A percentile compares a stretch with the other conserved stretches of the same genome.
phyloP scores from a whole-genome alignment of 2,888 invertebrate species.

The Cryptocephalus primarius region DNA sequence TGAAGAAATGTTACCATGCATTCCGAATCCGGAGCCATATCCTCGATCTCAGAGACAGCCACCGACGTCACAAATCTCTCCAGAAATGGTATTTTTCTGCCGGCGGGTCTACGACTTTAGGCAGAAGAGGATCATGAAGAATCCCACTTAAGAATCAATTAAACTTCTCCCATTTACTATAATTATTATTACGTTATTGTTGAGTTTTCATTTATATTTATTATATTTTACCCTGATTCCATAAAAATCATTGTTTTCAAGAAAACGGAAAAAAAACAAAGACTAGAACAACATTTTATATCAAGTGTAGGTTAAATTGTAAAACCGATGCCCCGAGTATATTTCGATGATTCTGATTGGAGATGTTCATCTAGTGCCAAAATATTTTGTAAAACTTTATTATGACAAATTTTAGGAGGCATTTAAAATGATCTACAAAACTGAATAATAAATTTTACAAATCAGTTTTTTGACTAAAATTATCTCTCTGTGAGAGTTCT shows the following conservation, averaged over 20 bases:
- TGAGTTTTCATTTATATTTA: slow-evolving; percentile 4
- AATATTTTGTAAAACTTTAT: neutral
- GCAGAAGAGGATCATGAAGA: slow-evolving; percentile 58
- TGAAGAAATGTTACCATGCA: slow-evolving; percentile 56
- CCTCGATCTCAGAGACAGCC: slow-evolving; percentile 48
- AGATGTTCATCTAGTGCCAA: neutral
- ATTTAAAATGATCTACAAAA: no score
- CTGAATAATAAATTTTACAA: no score
- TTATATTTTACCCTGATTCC: neutral
- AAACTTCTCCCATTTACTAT: slow-evolving; percentile 3
- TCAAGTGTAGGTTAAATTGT: slow-evolving; percentile 8
- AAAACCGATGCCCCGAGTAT: neutral
- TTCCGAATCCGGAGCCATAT: slow-evolving; percentile 57
- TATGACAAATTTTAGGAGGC: no score
- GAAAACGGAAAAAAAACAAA: slow-evolving; percentile 12
- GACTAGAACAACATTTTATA: slow-evolving; percentile 10
- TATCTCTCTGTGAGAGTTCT: no score
- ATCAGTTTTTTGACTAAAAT: no score
- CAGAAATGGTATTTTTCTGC: slow-evolving; percentile 89
- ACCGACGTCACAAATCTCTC: slow-evolving; percentile 52
- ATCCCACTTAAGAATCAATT: slow-evolving; percentile 31
- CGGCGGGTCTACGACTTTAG: slow-evolving; percentile 91
- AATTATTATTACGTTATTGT: slow-evolving; percentile 6
- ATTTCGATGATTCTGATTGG: neutral
- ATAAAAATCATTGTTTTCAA: slow-evolving; percentile 4